phyloP scores from a whole-genome alignment of 2,113 vertebrate genomes.

The Rousettus leschenaultii region DNA sequence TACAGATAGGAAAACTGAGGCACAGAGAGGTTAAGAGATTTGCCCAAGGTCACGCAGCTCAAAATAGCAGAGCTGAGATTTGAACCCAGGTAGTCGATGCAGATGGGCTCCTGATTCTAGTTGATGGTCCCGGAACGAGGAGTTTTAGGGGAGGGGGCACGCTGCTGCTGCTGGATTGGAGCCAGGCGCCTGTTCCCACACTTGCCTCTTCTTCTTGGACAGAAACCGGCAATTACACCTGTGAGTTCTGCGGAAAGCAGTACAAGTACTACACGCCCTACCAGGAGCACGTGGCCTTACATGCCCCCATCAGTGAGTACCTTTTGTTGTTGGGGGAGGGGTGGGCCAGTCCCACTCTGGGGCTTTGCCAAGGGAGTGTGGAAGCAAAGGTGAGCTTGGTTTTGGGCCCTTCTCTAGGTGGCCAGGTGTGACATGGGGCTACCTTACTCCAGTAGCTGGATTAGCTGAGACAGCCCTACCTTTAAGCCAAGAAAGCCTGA shows the following conservation, averaged over 20 bases:
- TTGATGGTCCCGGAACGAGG: not conserved
- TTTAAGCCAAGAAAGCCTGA: not conserved
- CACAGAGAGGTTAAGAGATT: conserved; percentile 39
- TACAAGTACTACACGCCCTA: conserved; percentile 99
- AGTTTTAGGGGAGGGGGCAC: not conserved
- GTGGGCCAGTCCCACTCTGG: not conserved
- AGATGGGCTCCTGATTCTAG: not conserved
- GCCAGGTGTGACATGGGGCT: not conserved
- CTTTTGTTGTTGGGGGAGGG: not conserved
- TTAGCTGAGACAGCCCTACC: not conserved
- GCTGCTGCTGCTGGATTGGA: not conserved
- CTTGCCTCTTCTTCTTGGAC: conserved; percentile 61
- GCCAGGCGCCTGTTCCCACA: not conserved
- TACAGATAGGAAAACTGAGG: conserved; percentile 42
- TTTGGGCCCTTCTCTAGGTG: not conserved
- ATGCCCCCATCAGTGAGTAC: conserved; percentile 96
- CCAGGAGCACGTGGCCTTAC: conserved; percentile 98
- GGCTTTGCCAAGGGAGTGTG: not conserved
- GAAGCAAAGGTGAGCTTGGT: not conserved
- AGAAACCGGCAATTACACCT: conserved; percentile 98
- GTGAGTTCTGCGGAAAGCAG: conserved; percentile 98
- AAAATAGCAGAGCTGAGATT: not conserved
- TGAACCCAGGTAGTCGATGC: not conserved
- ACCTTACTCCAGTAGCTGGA: not conserved
- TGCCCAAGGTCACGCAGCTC: not conserved